Conservation (phyloP, 2,888 invertebrate genomes). For the Scaeva pyrastri region DNA sequence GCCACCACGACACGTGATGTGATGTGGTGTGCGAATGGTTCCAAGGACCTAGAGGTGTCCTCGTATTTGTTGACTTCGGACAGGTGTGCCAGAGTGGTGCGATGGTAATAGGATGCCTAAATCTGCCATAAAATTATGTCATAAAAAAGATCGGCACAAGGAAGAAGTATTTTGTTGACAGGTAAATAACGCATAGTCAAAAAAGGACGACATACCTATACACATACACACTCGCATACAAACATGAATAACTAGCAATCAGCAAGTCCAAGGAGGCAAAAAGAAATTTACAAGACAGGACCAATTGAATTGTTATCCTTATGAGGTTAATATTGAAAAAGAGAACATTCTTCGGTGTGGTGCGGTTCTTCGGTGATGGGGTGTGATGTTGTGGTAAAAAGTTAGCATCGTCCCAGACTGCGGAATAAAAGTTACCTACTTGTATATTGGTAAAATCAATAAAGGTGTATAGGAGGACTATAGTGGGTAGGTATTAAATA, state of each 20-base stretch:
- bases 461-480: background rate
- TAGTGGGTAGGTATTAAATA: constrained; percentile 50
- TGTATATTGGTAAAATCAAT: constrained; percentile 29
- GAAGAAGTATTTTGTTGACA: constrained; percentile 66
- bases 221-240: too few species aligned
- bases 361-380: too few species aligned
- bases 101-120: constrained; percentile 39
- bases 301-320: constrained; percentile 48
- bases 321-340: constrained; percentile 49
- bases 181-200: constrained; percentile 63
- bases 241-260: constrained; percentile 25
- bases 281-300: constrained; percentile 34
- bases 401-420: background rate
- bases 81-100: background rate
- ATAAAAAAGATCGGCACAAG: constrained; percentile 55
- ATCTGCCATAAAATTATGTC: constrained; percentile 61
- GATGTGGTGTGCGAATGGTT: too few species aligned
- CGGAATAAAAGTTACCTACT: background rate
- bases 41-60: background rate
- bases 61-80: background rate
- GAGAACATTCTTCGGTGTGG: constrained; percentile 23
- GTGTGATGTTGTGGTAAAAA: background rate
- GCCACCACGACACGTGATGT: background rate
- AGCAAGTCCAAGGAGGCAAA: background rate
- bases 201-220: constrained; percentile 17